Evolutionary conservation across 2,888 invertebrate genomes (phyloP).

Genomic region (Hydriomena furcata): DNA sequence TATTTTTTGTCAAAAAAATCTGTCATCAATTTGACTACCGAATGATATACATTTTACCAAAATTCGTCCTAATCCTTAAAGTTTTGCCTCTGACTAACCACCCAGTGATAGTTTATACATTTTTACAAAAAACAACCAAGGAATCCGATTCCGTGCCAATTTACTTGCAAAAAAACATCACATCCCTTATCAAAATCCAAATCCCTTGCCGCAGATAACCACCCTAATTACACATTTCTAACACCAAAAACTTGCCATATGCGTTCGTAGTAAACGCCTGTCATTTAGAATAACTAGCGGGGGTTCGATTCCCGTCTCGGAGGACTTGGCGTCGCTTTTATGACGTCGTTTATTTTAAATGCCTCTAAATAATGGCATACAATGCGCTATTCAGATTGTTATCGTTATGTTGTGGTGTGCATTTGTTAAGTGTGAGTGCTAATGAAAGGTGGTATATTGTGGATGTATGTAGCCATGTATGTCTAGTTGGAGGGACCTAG

Average conservation of each 20-base stretch:
- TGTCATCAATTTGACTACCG: no score
- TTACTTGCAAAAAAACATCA: no score
- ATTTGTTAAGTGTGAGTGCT: neutral
- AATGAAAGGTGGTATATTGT: no score
- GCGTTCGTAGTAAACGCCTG: conserved; percentile 62
- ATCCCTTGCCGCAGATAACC: conserved; percentile 29
- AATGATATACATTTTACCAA: no score
- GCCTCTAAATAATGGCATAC: conserved; percentile 58
- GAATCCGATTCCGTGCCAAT: no score
- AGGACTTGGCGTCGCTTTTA: conserved; percentile 59
- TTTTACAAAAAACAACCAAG: no score
- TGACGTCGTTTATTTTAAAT: conserved; percentile 71
- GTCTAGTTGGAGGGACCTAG: no score
- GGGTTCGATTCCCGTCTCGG: conserved; percentile 49
- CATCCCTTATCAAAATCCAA: neutral
- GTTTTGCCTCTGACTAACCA: no score
- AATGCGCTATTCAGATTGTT: conserved; percentile 41
- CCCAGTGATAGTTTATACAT: no score
- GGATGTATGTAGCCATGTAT: no score
- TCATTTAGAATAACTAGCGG: conserved; percentile 56
- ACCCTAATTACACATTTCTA: conserved; percentile 48
- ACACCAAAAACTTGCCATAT: conserved; percentile 62
- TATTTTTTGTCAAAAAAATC: no score
- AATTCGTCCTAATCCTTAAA: no score
- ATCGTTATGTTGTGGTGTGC: conserved; percentile 9